phyloP scores from a whole-genome alignment of 2,888 invertebrate species.

The Athalia rosae region DNA sequence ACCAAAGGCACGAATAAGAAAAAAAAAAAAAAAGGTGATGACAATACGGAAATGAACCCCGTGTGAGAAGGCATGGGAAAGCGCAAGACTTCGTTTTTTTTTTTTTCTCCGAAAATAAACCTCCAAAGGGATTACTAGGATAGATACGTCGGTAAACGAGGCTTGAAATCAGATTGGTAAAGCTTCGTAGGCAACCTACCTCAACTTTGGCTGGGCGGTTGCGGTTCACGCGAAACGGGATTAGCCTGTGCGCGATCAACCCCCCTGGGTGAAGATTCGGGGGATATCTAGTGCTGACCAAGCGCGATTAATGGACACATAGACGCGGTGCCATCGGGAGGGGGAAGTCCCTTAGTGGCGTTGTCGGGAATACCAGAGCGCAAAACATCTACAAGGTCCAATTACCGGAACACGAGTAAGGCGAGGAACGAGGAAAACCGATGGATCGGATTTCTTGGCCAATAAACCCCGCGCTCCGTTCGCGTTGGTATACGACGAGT shows the following conservation, averaged over 20 bases:
- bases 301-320: constrained; percentile 33
- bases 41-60: no score
- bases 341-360: constrained; percentile 21
- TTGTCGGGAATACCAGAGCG: neutral
- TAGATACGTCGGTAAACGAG: constrained; percentile 36
- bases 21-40: no score
- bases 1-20: no score
- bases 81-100: no score
- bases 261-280: constrained; percentile 42
- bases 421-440: neutral
- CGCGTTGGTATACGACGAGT: neutral
- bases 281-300: constrained; percentile 38
- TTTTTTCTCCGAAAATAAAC: constrained; percentile 6
- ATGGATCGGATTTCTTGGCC: neutral
- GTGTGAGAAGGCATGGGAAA: no score
- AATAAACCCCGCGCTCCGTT: neutral
- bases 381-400: constrained; percentile 28
- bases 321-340: constrained; percentile 24
- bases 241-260: constrained; percentile 24
- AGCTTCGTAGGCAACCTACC: constrained; percentile 34
- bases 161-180: constrained; percentile 43
- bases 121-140: constrained; percentile 34
- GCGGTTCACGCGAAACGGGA: constrained; percentile 41
- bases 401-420: constrained; percentile 1
- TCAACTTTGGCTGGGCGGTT: constrained; percentile 34